Conservation (phyloP, 2,797 vertebrate genomes). For the Thalassophryne amazonica region DNA sequence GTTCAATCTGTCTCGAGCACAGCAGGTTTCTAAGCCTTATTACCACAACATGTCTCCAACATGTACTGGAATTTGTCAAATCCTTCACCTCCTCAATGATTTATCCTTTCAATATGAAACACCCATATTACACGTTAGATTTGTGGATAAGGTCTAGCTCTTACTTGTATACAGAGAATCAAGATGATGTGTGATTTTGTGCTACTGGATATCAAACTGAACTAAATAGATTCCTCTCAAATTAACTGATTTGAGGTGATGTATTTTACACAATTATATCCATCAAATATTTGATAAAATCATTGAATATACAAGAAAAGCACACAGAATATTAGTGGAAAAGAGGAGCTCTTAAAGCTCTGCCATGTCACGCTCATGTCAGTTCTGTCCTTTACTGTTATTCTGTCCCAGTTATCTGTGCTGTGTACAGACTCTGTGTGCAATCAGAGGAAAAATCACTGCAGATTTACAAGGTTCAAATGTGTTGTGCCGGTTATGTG, state of each 20-base stretch:
- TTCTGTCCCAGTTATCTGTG: slow-evolving; percentile 35
- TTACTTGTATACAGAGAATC: too few species aligned
- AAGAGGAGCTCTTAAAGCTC: neutral
- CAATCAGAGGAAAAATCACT: slow-evolving; percentile 44
- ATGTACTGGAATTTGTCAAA: slow-evolving; percentile 23
- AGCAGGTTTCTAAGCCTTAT: slow-evolving; percentile 21
- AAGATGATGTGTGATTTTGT: too few species aligned
- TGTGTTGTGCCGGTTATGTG: slow-evolving; percentile 57
- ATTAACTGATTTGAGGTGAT: neutral
- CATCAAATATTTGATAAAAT: neutral
- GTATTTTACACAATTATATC: neutral
- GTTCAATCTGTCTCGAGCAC: too few species aligned
- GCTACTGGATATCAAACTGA: too few species aligned
- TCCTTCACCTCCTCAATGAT: slow-evolving; percentile 23
- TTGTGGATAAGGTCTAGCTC: too few species aligned
- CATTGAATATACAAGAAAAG: neutral
- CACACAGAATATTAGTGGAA: neutral
- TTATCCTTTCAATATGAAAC: slow-evolving; percentile 43
- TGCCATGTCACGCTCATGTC: slow-evolving; percentile 30
- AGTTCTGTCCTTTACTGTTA: slow-evolving; percentile 35
- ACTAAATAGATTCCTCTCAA: slow-evolving; percentile 10
- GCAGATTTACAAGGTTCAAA: slow-evolving; percentile 45
- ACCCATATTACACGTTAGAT: too few species aligned
- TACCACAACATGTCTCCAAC: slow-evolving; percentile 34
- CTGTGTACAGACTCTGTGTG: slow-evolving; percentile 23